These are phyloP conservation scores for Agelaius phoeniceus DNA, from an alignment of 2,113 vertebrate genomes.

Conservation along the genomic window DNA sequence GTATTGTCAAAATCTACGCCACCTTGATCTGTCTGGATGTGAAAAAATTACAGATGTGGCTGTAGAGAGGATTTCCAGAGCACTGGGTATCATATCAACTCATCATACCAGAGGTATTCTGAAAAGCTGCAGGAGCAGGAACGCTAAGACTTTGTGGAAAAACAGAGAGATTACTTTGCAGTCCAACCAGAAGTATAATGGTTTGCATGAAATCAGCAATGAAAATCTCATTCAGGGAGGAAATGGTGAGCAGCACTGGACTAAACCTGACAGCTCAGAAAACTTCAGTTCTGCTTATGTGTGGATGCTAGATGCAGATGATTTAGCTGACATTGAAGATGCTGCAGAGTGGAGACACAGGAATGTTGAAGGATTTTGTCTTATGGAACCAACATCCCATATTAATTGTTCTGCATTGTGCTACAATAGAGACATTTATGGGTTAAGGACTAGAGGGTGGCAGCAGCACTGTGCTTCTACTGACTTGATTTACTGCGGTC, in stretches of 20 bases:
- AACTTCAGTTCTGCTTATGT: constrained; percentile 72
- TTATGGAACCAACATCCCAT: constrained; percentile 74
- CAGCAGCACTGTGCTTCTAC: constrained; percentile 81
- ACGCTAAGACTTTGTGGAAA: constrained; percentile 67
- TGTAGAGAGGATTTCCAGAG: constrained; percentile 86
- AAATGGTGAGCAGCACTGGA: constrained; percentile 68
- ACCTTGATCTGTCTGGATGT: constrained; percentile 95
- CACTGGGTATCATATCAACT: constrained; percentile 81
- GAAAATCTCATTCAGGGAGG: constrained; percentile 55
- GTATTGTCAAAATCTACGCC: constrained; percentile 83
- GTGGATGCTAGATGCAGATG: constrained; percentile 87
- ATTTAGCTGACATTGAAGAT: constrained; percentile 93
- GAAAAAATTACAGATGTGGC: constrained; percentile 91
- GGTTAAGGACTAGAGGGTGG: constrained; percentile 87
- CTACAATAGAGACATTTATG: constrained; percentile 81
- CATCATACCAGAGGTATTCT: constrained; percentile 55
- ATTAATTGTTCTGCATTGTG: constrained; percentile 74
- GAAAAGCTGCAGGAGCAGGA: constrained; percentile 70
- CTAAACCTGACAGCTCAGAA: constrained; percentile 55
- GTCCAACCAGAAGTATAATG: constrained; percentile 47
- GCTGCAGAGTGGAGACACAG: constrained; percentile 88
- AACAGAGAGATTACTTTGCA: constrained; percentile 72
- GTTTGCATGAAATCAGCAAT: constrained; percentile 57
- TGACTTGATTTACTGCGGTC: constrained; percentile 84
- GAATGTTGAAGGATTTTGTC: constrained; percentile 72